phyloP scores from a whole-genome alignment of 2,797 vertebrate species.

The Tinamus major region DNA sequence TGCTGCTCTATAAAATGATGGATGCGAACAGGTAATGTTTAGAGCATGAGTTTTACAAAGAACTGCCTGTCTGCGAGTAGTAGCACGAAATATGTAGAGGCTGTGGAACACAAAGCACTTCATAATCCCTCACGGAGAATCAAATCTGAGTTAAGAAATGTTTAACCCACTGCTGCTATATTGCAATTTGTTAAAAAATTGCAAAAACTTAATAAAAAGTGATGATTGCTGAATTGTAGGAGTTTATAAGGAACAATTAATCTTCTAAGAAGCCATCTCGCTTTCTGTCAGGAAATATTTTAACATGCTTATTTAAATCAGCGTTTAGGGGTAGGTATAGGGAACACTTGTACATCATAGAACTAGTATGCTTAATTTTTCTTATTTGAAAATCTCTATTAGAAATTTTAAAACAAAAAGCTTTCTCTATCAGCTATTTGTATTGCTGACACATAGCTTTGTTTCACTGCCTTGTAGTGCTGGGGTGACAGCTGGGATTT shows the following conservation, averaged over 20 bases:
- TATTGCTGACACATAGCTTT: not conserved
- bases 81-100: not conserved
- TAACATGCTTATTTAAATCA: not conserved
- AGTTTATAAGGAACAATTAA: not conserved
- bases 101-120: not conserved
- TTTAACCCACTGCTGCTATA: not conserved
- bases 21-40: not conserved
- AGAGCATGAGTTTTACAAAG: not conserved
- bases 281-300: not conserved
- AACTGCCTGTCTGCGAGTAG: not conserved
- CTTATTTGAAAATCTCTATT: not conserved
- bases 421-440: not conserved
- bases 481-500: not conserved
- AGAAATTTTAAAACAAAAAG: not conserved
- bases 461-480: not conserved
- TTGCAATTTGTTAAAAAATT: not conserved
- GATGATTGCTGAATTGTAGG: not conserved
- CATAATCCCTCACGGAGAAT: not conserved
- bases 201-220: not conserved
- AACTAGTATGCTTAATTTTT: not conserved
- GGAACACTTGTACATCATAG: not conserved
- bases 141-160: not conserved
- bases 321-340: not conserved
- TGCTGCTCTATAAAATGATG: not conserved
- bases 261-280: not conserved